Evolutionary conservation across 2,888 invertebrate species (phyloP), one percentile per base, ranked within the genome.

Genomic region (Julus scanicus): DNA sequence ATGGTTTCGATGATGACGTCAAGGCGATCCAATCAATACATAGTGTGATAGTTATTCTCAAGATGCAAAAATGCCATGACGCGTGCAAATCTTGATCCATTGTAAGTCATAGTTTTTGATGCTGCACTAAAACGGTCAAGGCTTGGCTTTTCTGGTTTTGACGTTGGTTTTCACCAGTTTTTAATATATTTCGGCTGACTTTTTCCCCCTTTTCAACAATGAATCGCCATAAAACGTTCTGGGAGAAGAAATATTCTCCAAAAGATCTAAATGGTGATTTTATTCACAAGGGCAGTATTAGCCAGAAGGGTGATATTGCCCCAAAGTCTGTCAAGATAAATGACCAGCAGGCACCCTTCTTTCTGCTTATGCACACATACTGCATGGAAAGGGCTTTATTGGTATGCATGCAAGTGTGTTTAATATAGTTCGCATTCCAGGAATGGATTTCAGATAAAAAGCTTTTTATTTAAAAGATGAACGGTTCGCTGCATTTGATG

Each of bases 381-480:
- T n/a, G n/a, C 20, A 5, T 11, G 53, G 2, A 20, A 17, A 3
- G 4, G 63, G n/a, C 63, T 63, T 63, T 63, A 63, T 63, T 63
- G 63, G n/a, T 63, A 63, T 63, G 63, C 63, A 63, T n/a, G n/a
- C 63, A n/a, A 63, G 20, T 63, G 63, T 63, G 63, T 63, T 63
- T 63, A 63, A 63, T 63, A 63, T n/a, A 63, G 63, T 63, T 63
- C 63, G 8, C 63, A 63, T 63, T 63, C 63, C 20, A 17, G 17
- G 63, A 63, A 63, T 63, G 63, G 63, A 63, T 63, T 63, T 63
- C 63, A 63, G 63, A 63, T 63, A 63, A 63, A 17, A 63, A n/a
- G 63, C 63, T 6, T 63, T 63, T 63, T 63, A 63, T 63, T 63
- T 63, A 63, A 63, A 53, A 53, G 11, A 63, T 63, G n/a, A 63